phyloP scores from a whole-genome alignment of 2,888 invertebrate genomes.

The Torymus tubicola region DNA sequence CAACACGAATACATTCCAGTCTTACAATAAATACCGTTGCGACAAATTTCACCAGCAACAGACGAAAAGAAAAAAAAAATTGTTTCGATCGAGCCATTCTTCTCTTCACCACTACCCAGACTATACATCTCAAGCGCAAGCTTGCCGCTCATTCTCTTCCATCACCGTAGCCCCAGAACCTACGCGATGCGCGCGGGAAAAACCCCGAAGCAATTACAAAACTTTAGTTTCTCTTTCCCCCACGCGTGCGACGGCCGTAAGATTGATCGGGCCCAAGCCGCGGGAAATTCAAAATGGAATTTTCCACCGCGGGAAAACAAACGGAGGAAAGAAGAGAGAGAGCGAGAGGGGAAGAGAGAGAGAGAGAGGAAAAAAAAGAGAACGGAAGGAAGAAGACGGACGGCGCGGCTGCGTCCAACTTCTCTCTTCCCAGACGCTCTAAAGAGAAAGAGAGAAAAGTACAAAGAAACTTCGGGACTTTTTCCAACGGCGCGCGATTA shows the following conservation, averaged over 20 bases:
- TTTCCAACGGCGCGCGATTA: neutral
- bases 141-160: constrained; percentile 28
- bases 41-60: no score
- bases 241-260: neutral
- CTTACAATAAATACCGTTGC: no score
- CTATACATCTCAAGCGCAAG: neutral
- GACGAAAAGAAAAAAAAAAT: no score
- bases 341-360: no score
- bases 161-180: neutral
- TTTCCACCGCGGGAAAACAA: constrained; percentile 8
- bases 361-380: neutral
- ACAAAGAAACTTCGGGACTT: neutral
- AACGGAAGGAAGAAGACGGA: no score
- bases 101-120: neutral
- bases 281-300: constrained; percentile 41
- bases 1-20: no score
- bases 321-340: no score
- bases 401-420: no score
- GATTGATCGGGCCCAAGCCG: constrained; percentile 40
- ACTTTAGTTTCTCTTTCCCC: constrained; percentile 36
- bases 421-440: no score
- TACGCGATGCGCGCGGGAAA: constrained; percentile 25
- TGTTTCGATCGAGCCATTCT: neutral
- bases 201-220: constrained; percentile 49
- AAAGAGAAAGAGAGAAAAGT: neutral